phyloP scores from a whole-genome alignment of 2,113 vertebrate species.

The Leptosomus discolor region DNA sequence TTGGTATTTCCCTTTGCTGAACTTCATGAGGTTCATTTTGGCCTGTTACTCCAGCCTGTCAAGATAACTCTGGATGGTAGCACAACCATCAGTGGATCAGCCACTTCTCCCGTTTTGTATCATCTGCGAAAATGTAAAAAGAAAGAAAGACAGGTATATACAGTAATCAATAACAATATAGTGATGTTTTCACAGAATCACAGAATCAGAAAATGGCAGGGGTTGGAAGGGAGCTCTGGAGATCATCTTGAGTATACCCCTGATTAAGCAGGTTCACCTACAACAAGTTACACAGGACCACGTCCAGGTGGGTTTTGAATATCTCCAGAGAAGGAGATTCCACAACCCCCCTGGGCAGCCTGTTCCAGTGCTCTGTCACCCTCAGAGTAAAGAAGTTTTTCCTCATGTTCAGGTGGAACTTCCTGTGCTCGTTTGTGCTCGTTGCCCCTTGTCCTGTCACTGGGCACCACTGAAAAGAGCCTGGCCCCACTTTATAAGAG shows the following conservation, averaged over 20 bases:
- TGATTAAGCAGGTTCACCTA: too few relatives aligned
- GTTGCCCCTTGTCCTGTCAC: too few relatives aligned
- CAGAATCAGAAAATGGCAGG: too few relatives aligned
- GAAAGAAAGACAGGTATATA: neutral
- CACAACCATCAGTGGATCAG: neutral
- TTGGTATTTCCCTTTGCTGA: neutral
- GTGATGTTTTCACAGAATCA: neutral
- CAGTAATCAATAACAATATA: neutral
- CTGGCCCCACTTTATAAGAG: too few relatives aligned
- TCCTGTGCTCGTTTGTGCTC: too few relatives aligned
- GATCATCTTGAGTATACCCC: too few relatives aligned
- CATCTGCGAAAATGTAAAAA: neutral
- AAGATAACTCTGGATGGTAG: neutral
- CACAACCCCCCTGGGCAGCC: neutral
- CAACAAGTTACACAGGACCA: too few relatives aligned
- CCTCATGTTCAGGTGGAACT: too few relatives aligned
- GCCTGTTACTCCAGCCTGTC: neutral
- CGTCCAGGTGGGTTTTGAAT: neutral
- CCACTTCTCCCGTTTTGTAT: neutral
- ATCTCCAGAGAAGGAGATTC: neutral
- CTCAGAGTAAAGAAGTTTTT: too few relatives aligned
- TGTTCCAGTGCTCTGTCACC: too few relatives aligned
- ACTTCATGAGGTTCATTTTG: neutral
- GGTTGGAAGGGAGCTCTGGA: too few relatives aligned
- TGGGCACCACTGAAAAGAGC: too few relatives aligned